Conservation (phyloP, 2,888 invertebrate genomes). For the Agapostemon virescens region DNA sequence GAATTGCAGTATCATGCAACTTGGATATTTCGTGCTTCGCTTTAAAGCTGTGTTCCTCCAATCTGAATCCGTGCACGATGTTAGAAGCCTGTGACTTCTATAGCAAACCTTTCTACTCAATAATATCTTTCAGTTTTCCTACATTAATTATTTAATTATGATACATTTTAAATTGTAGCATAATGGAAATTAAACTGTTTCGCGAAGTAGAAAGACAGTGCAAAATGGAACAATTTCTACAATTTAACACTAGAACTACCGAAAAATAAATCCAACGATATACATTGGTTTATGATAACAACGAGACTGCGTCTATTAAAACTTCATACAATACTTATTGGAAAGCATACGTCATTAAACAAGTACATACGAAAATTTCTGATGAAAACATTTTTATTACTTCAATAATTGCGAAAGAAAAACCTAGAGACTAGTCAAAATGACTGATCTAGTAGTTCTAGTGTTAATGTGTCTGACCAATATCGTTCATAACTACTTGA, state of each 20-base stretch:
- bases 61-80: background rate
- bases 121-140: background rate
- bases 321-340: too few relatives aligned
- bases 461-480: background rate
- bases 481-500: background rate
- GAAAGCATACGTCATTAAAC: too few relatives aligned
- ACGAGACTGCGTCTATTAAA: too few relatives aligned
- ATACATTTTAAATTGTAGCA: background rate
- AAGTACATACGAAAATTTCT: too few relatives aligned
- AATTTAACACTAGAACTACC: too few relatives aligned
- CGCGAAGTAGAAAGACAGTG: background rate
- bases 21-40: conserved; percentile 60
- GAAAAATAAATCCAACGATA: too few relatives aligned
- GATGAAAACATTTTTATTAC: too few relatives aligned
- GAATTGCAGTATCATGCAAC: conserved; percentile 65
- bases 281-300: too few relatives aligned
- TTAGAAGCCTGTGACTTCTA: background rate
- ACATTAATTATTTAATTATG: background rate
- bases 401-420: too few relatives aligned
- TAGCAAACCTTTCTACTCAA: background rate
- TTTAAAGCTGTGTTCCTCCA: background rate
- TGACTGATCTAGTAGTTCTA: too few relatives aligned
- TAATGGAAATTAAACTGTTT: background rate
- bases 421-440: too few relatives aligned
- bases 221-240: background rate